A percentile compares a stretch with the other conserved stretches of the same genome.
phyloP scores from a whole-genome alignment of 2,888 invertebrate genomes.

The Drosophila mercatorum region DNA sequence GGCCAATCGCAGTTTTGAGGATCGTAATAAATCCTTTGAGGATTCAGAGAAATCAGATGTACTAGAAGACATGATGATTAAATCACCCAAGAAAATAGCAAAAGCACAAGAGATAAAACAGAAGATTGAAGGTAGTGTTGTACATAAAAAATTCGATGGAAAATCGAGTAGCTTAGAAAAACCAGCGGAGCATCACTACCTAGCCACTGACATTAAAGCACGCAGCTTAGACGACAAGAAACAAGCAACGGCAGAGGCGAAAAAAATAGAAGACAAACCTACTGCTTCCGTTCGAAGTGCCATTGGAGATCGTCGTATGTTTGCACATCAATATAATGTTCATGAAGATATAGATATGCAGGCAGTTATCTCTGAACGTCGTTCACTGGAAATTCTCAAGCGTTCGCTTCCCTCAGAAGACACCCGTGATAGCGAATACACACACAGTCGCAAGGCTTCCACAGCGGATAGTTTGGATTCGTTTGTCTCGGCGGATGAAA shows the following conservation, averaged over 20 bases:
- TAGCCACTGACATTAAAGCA: conserved; percentile 88
- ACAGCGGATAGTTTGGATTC: conserved; percentile 86
- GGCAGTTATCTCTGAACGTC: conserved; percentile 87
- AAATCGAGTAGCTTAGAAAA: conserved; percentile 89
- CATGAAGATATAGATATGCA: conserved; percentile 86
- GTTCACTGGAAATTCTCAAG: conserved; percentile 87
- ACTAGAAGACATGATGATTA: conserved; percentile 85
- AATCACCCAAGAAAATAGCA: conserved; percentile 87
- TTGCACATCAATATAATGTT: conserved; percentile 82
- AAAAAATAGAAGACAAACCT: conserved; percentile 85
- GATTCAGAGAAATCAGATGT: conserved; percentile 87
- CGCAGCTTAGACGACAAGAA: conserved; percentile 88
- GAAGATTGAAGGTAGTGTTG: conserved; percentile 87
- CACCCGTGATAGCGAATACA: conserved; percentile 81
- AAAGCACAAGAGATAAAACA: conserved; percentile 88
- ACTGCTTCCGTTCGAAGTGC: conserved; percentile 70
- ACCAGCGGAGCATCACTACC: conserved; percentile 87
- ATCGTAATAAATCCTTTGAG: conserved; percentile 87
- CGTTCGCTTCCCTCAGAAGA: conserved; percentile 86
- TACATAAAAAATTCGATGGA: conserved; percentile 87
- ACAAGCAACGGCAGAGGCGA: conserved; percentile 64
- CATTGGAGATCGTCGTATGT: conserved; percentile 82
- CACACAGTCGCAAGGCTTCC: conserved; percentile 84
- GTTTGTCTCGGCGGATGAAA: conserved; percentile 87
- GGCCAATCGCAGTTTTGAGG: conserved; percentile 88